Conservation (phyloP, 2,888 invertebrate species). For the Emmelina monodactyla region DNA sequence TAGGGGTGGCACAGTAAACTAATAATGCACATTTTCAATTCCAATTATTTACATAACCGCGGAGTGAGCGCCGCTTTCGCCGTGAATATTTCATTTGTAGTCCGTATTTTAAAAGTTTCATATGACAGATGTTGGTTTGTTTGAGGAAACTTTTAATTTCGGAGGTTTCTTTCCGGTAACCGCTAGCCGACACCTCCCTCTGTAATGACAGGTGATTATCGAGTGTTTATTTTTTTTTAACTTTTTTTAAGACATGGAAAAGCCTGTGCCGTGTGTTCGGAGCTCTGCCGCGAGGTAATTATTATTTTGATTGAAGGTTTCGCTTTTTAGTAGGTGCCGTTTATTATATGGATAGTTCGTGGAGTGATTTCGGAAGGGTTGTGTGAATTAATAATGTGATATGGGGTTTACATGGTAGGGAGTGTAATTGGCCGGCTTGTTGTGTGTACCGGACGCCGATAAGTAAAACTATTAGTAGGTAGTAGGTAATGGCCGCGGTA, state of each 20-base stretch:
- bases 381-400: constrained; percentile 9
- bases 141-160: constrained; percentile 64
- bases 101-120: constrained; percentile 64
- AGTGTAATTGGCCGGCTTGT: constrained; percentile 22
- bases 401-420: constrained; percentile 6
- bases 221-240: too few relatives aligned
- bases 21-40: constrained; percentile 66
- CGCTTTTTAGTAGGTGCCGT: constrained; percentile 23
- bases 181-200: constrained; percentile 45
- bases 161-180: constrained; percentile 44
- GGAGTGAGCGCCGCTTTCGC: constrained; percentile 60
- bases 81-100: constrained; percentile 66
- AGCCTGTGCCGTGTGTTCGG: constrained; percentile 39
- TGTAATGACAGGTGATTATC: constrained; percentile 59
- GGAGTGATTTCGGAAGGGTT: constrained; percentile 18
- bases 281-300: constrained; percentile 35
- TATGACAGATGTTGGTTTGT: constrained; percentile 64
- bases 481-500: constrained; percentile 49
- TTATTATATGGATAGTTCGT: constrained; percentile 20
- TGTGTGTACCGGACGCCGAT: constrained; percentile 44
- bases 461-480: constrained; percentile 58
- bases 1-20: constrained; percentile 49
- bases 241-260: constrained; percentile 45
- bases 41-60: constrained; percentile 66
- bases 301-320: constrained; percentile 49